Evolutionary conservation across 2,888 invertebrate genomes (phyloP).

Genomic region (Ectobius pallidus): DNA sequence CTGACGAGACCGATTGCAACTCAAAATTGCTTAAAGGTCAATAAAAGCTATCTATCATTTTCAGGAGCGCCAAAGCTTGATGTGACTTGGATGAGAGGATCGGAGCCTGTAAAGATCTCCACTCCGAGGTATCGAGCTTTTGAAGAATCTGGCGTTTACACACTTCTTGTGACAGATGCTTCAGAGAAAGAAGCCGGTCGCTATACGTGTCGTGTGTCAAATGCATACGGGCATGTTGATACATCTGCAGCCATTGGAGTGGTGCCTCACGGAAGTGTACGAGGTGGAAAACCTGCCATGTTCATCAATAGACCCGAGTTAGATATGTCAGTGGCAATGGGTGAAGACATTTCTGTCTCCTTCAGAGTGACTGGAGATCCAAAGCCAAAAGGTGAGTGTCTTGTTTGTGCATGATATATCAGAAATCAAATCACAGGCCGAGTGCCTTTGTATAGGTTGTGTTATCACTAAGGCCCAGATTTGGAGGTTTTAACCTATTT

Average conservation of each 20-base stretch:
- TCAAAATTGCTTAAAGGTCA: too few relatives aligned
- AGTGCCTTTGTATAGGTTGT: too few relatives aligned
- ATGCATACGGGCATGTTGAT: slow-evolving; percentile 74
- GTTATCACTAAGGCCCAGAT: too few relatives aligned
- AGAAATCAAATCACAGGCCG: too few relatives aligned
- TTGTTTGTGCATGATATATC: too few relatives aligned
- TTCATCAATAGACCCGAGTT: slow-evolving; percentile 81
- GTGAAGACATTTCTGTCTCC: slow-evolving; percentile 83
- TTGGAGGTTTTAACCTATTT: too few relatives aligned
- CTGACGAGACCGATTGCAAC: too few relatives aligned
- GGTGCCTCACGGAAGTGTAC: slow-evolving; percentile 58
- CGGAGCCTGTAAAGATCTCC: slow-evolving; percentile 57
- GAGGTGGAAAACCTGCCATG: slow-evolving; percentile 76
- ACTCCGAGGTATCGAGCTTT: slow-evolving; percentile 71
- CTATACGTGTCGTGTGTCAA: slow-evolving; percentile 65
- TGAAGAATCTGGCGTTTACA: slow-evolving; percentile 75
- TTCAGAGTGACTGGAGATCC: slow-evolving; percentile 84
- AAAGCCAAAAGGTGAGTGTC: slow-evolving; percentile 75
- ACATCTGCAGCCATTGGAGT: slow-evolving; percentile 76
- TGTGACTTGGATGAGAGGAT: slow-evolving; percentile 76
- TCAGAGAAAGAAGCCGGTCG: slow-evolving; percentile 49
- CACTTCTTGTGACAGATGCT: slow-evolving; percentile 55
- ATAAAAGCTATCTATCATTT: neutral
- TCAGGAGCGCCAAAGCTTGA: slow-evolving; percentile 63
- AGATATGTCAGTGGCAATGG: slow-evolving; percentile 73